Conservation (phyloP, 2,113 vertebrate species). For the Actenoides lindsayi region DNA sequence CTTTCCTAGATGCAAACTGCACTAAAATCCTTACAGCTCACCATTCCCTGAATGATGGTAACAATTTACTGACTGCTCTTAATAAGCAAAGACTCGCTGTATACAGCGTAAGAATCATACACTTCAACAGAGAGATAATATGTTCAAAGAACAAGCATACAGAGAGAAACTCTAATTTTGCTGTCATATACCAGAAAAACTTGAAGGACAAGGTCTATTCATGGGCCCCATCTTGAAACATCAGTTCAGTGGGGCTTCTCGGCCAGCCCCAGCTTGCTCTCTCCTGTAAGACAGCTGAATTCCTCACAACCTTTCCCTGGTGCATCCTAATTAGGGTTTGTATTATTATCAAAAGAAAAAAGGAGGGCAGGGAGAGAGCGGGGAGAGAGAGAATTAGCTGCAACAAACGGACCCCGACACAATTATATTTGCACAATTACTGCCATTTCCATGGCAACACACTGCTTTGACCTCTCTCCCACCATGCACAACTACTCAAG, state of each 20-base stretch:
- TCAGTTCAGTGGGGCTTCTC: neutral
- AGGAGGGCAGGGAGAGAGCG: neutral
- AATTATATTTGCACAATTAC: slow-evolving; percentile 58
- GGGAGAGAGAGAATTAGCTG: slow-evolving; percentile 25
- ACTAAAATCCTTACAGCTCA: neutral
- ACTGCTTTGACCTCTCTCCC: neutral
- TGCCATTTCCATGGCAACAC: slow-evolving; percentile 53
- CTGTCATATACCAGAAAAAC: neutral
- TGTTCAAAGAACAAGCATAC: neutral
- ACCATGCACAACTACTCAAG: neutral
- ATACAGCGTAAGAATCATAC: neutral
- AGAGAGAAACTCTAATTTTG: neutral
- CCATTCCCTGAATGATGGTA: neutral
- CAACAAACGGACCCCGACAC: slow-evolving; percentile 34
- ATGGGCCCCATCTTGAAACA: neutral
- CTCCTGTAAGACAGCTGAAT: neutral
- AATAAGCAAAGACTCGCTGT: neutral
- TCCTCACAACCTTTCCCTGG: slow-evolving; percentile 5
- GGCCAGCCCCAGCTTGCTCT: neutral
- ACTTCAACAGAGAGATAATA: neutral
- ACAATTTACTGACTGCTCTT: neutral
- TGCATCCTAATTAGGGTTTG: slow-evolving; percentile 56
- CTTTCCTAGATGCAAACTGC: neutral
- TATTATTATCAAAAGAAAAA: slow-evolving; percentile 42
- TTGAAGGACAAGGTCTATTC: neutral